Conservation (phyloP, 2,113 vertebrate genomes). For the Misgurnus mizolepis region DNA sequence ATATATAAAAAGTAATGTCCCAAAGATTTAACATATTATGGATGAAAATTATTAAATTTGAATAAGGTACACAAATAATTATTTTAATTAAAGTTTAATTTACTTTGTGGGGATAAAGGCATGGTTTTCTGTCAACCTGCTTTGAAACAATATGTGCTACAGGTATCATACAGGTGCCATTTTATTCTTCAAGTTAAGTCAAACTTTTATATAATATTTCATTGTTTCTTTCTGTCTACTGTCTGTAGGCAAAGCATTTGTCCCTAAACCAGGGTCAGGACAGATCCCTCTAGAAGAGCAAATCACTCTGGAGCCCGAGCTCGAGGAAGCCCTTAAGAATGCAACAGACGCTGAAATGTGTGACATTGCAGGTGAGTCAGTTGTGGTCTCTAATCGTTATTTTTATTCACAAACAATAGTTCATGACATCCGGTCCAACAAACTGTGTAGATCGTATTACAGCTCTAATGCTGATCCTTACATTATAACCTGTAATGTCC, state of each 20-base stretch:
- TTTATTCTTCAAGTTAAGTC: not conserved
- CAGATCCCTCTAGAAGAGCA: slow-evolving; percentile 84
- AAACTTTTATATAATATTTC: too few relatives aligned
- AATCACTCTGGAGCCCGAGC: slow-evolving; percentile 89
- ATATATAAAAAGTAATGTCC: too few relatives aligned
- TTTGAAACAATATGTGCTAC: too few relatives aligned
- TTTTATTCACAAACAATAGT: not conserved
- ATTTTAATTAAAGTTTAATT: too few relatives aligned
- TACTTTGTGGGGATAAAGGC: too few relatives aligned
- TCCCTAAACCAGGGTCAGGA: slow-evolving; percentile 75
- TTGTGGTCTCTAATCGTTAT: not conserved
- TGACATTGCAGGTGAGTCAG: slow-evolving; percentile 87
- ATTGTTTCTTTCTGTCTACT: slow-evolving; percentile 7
- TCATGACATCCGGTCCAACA: not conserved
- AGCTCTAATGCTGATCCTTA: not conserved
- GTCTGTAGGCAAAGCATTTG: slow-evolving; percentile 82
- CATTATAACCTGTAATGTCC: slow-evolving; percentile 14
- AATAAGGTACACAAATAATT: too few relatives aligned
- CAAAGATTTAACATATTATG: too few relatives aligned
- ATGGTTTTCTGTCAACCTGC: not conserved
- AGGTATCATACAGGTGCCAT: too few relatives aligned
- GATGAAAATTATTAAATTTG: too few relatives aligned
- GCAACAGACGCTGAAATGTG: slow-evolving; percentile 97
- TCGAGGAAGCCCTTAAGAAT: slow-evolving; percentile 90
- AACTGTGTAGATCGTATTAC: not conserved